Evolutionary conservation across 2,113 vertebrate species (phyloP).

Genomic region (Motacilla tschutschensis): DNA sequence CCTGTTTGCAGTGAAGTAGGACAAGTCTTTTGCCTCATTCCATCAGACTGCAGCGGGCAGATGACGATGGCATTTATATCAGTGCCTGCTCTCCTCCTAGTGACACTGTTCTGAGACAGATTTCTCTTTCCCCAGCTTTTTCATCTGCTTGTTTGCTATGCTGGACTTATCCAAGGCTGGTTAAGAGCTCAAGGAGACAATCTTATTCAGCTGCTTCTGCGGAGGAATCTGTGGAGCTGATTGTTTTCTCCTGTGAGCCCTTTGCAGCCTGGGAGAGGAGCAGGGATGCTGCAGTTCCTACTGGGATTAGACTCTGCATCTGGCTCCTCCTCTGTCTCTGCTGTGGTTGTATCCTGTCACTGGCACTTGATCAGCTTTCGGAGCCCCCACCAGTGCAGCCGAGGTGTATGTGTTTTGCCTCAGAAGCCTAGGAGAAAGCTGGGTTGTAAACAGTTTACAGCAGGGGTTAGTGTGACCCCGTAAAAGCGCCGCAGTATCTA

Average conservation of each 20-base stretch:
- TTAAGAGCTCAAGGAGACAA: not conserved
- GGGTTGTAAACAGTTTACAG: slow-evolving; percentile 37
- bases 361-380: slow-evolving; percentile 20
- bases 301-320: slow-evolving; percentile 43
- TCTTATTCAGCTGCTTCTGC: not conserved
- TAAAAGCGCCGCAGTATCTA: slow-evolving; percentile 25
- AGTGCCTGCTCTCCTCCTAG: not conserved
- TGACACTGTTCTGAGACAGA: slow-evolving; percentile 9
- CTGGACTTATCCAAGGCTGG: not conserved
- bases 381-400: not conserved
- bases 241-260: slow-evolving; percentile 29
- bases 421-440: not conserved
- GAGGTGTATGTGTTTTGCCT: not conserved
- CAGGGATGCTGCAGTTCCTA: slow-evolving; percentile 50
- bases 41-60: slow-evolving; percentile 8
- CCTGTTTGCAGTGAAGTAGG: slow-evolving; percentile 22
- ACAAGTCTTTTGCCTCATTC: not conserved
- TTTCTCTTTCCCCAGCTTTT: not conserved
- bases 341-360: slow-evolving; percentile 18
- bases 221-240: not conserved
- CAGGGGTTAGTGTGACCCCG: slow-evolving; percentile 35
- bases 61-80: not conserved
- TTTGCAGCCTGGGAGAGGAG: slow-evolving; percentile 30
- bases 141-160: not conserved
- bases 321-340: slow-evolving; percentile 54